Conservation (phyloP, 1,140 invertebrate species). For the Aricia agestis region DNA sequence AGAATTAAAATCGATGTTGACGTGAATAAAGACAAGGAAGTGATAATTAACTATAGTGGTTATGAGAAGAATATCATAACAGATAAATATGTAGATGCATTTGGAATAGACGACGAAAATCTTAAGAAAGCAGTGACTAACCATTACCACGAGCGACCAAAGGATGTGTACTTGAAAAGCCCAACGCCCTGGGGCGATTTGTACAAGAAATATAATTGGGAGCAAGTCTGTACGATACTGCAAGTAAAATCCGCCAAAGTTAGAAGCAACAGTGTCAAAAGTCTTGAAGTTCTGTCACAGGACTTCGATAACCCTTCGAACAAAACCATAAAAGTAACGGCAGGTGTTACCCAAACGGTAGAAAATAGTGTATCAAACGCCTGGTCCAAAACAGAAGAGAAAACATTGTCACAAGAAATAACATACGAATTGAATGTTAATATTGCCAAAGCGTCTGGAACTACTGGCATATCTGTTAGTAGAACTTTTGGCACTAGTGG, state of each 20-base stretch:
- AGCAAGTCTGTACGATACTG: slow-evolving; percentile 43
- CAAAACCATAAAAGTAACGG: slow-evolving; percentile 53
- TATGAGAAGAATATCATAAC: slow-evolving; percentile 28
- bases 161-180: slow-evolving; percentile 41
- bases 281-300: slow-evolving; percentile 42
- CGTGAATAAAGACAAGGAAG: slow-evolving; percentile 25
- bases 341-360: slow-evolving; percentile 51
- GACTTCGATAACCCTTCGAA: slow-evolving; percentile 55
- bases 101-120: slow-evolving; percentile 27
- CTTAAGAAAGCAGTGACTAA: slow-evolving; percentile 36
- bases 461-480: slow-evolving; percentile 36
- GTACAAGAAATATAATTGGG: slow-evolving; percentile 52
- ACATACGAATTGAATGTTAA: slow-evolving; percentile 47
- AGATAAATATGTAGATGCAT: slow-evolving; percentile 30
- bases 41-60: slow-evolving; percentile 29
- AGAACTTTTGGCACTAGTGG: slow-evolving; percentile 44
- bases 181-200: slow-evolving; percentile 56
- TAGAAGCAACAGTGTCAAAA: slow-evolving; percentile 33
- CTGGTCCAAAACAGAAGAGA: slow-evolving; percentile 45
- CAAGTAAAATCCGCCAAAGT: slow-evolving; percentile 48
- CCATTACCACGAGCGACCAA: slow-evolving; percentile 34
- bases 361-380: slow-evolving; percentile 50
- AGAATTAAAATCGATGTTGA: slow-evolving; percentile 33
- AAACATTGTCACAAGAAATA: slow-evolving; percentile 40
- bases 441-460: slow-evolving; percentile 40